Evolutionary conservation across 2,888 invertebrate genomes (phyloP).

Genomic region (Atethmia centrago): DNA sequence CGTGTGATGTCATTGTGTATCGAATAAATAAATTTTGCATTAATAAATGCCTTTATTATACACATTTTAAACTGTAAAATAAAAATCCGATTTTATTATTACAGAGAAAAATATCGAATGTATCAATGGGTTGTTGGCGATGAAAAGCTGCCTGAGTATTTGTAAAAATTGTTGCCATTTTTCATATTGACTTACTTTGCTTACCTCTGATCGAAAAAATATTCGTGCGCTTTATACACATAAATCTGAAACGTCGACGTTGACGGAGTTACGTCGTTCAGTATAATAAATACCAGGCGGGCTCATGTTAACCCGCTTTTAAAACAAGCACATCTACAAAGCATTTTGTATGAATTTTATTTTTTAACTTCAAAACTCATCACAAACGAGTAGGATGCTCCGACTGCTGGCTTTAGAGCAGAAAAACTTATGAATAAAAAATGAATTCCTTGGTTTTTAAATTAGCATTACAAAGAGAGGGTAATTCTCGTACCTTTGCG

Average conservation of each 20-base stretch:
- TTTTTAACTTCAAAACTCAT: conserved; percentile 83
- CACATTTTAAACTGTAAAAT: not conserved
- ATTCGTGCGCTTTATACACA: conserved; percentile 40
- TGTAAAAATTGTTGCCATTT: conserved; percentile 44
- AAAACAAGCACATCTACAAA: conserved; percentile 67
- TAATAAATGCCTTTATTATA: not conserved
- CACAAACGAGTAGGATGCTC: conserved; percentile 86
- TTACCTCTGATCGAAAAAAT: conserved; percentile 55
- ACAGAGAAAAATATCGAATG: conserved; percentile 9
- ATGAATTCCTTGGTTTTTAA: conserved; percentile 90
- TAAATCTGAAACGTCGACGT: conserved; percentile 58
- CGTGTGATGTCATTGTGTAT: no score
- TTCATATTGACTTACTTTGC: conserved; percentile 51
- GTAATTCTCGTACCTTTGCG: conserved; percentile 89
- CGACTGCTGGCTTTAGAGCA: conserved; percentile 87
- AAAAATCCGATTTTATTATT: not conserved
- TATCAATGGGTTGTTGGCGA: conserved; percentile 2
- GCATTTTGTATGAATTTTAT: conserved; percentile 77
- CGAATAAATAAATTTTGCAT: not conserved
- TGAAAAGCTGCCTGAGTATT: conserved; percentile 39
- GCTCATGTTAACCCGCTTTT: conserved; percentile 63
- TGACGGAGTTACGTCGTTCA: conserved; percentile 56
- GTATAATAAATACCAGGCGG: conserved; percentile 61
- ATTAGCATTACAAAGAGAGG: conserved; percentile 90
- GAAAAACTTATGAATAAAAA: conserved; percentile 91